Base-by-base conservation (phyloP, 2,113 vertebrate genomes). In the Cariama cristata region DNA sequence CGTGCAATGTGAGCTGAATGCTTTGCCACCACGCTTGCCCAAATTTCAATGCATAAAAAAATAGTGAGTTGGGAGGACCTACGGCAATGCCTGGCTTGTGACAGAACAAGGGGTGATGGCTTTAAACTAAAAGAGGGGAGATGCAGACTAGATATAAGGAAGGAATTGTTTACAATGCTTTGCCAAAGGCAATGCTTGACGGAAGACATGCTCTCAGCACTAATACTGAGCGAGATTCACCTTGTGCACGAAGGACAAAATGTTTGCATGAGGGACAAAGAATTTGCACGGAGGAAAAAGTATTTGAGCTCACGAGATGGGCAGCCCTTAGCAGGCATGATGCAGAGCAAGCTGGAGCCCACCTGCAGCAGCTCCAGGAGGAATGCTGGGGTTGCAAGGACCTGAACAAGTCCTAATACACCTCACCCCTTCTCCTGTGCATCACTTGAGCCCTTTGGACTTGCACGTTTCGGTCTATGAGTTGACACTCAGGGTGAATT, bases 271-370 rank as follows among this genome's bases (percentile, higher is more conserved):
- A 40, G 62, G 33, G 69, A 66, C 17, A 20, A 42, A 26, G 42
- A 22, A 26, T 45, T 58, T 64, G 52, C 45, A 40, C 13, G 4
- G 11, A 45, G 47, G 56, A 60, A 24, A 24, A 93, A 79, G 42
- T 7, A 19, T 50, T 17, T 28, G 23, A 73, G 53, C 3, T 2
- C 24, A 11, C 0, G 3, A 59, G 53, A 30, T 4, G 47, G 60
- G 53, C 79, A 49, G 50, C 12, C 52, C 23, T 8, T 7, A 12
- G 73, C 19, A 12, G 38, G 35, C 9, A 9, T 0, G 24, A 32
- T 4, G 17, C 7, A 3, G 55, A 64, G 21, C 12, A 19, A 38
- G 21, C 21, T 45, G 17, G 16, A 59, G 50, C 49, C 55, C 62
- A 40, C 38, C 44, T 12, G 24, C 76, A 56, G n/a, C 69, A 55